Conservation (phyloP, 2,797 vertebrate species). For the Sandelia bainsii region DNA sequence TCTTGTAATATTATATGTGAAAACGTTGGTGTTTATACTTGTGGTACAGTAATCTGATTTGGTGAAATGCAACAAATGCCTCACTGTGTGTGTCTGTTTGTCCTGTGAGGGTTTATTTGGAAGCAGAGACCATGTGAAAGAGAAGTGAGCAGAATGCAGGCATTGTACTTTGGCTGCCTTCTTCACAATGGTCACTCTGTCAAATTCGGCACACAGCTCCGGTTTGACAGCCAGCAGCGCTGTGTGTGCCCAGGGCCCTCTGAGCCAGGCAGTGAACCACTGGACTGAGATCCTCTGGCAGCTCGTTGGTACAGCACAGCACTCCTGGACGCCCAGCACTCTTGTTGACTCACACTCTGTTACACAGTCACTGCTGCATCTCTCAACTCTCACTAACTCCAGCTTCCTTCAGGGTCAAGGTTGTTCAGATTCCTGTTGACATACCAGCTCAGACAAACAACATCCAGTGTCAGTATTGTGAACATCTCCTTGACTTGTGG, state of each 20-base stretch:
- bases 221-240: constrained; percentile 72
- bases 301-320: constrained; percentile 48
- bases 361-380: constrained; percentile 20
- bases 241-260: constrained; percentile 50
- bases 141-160: constrained; percentile 50
- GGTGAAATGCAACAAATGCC: constrained; percentile 33
- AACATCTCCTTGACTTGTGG: not conserved
- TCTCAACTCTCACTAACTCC: constrained; percentile 19
- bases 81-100: constrained; percentile 23
- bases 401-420: constrained; percentile 33
- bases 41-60: constrained; percentile 20
- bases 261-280: constrained; percentile 71
- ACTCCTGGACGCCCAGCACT: constrained; percentile 24
- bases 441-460: constrained; percentile 16
- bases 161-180: constrained; percentile 64
- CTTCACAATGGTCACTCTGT: constrained; percentile 74
- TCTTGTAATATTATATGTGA: not conserved
- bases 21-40: constrained; percentile 10
- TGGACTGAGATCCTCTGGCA: constrained; percentile 57
- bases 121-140: constrained; percentile 38
- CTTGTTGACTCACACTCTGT: constrained; percentile 33
- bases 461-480: constrained; percentile 16
- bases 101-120: constrained; percentile 38
- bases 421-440: constrained; percentile 25
- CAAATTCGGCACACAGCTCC: constrained; percentile 48